These are phyloP conservation scores for Sarcophaga peregrina DNA, from an alignment of 1,140 invertebrate species.

Conservation along the genomic window DNA sequence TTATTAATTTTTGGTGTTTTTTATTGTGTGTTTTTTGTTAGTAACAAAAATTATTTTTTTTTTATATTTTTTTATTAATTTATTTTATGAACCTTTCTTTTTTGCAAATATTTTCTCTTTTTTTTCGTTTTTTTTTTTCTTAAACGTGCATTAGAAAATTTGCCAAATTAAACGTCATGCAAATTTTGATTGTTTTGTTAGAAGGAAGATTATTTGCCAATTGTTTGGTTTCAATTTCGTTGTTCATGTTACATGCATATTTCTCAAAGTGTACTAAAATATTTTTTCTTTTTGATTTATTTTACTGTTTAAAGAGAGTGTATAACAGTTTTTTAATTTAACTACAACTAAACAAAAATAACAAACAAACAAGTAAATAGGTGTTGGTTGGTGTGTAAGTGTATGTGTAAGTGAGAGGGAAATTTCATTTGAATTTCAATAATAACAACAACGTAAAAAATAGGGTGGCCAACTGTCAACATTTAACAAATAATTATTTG, in stretches of 20 bases:
- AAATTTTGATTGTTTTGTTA: conserved; percentile 6
- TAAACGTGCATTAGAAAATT: background rate
- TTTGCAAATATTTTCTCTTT: background rate
- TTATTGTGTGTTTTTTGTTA: no score
- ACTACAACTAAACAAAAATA: no score
- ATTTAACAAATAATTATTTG: background rate
- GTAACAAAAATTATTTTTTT: no score
- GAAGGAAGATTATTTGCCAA: background rate
- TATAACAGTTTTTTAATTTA: no score
- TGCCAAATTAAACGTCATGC: background rate
- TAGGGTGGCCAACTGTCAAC: background rate
- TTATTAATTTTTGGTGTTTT: no score
- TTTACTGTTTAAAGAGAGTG: no score
- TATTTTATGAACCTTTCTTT: conserved; percentile 12
- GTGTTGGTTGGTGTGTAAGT: no score
- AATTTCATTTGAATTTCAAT: background rate
- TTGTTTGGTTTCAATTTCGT: background rate
- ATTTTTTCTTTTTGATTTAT: no score
- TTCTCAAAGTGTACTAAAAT: background rate
- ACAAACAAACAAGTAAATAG: no score
- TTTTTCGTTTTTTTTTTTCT: no score
- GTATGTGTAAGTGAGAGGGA: background rate
- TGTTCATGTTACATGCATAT: background rate
- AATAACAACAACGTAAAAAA: background rate
- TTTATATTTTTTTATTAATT: no score